phyloP scores from a whole-genome alignment of 2,797 vertebrate genomes.

The Anolis apletophallus region DNA sequence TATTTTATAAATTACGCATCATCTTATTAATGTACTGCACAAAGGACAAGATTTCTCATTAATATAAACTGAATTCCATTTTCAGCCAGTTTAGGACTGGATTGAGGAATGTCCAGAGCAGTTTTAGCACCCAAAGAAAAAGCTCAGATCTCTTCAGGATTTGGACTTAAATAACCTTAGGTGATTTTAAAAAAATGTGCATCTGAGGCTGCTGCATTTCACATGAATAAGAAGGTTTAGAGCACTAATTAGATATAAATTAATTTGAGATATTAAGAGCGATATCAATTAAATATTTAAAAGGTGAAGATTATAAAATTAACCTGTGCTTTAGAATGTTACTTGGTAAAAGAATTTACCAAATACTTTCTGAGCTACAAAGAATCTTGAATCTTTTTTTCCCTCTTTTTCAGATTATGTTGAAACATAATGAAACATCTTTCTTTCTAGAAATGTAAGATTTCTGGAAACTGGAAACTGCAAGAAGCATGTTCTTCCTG shows the following conservation, averaged over 20 bases:
- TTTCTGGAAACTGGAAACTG: neutral
- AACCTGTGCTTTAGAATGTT: slow-evolving; percentile 10
- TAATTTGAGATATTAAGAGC: slow-evolving; percentile 46
- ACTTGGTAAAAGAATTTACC: slow-evolving; percentile 39
- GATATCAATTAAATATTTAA: slow-evolving; percentile 29
- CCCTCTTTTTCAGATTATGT: slow-evolving; percentile 35
- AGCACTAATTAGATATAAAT: neutral
- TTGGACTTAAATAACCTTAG: slow-evolving; percentile 9
- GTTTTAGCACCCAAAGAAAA: neutral
- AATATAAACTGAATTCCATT: slow-evolving; percentile 52
- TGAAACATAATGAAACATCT: neutral
- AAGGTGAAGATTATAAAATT: slow-evolving; percentile 38
- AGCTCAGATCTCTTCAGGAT: slow-evolving; percentile 1
- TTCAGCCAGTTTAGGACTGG: slow-evolving; percentile 39
- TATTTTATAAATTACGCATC: slow-evolving; percentile 16
- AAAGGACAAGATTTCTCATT: slow-evolving; percentile 51
- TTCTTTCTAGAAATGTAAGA: neutral
- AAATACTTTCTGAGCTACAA: slow-evolving; percentile 39
- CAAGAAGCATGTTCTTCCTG: no score
- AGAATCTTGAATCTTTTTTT: slow-evolving; percentile 46
- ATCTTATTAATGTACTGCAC: slow-evolving; percentile 37
- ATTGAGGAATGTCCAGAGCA: slow-evolving; percentile 25
- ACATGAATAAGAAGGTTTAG: slow-evolving; percentile 17
- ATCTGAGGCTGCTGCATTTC: slow-evolving; percentile 36
- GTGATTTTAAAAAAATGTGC: neutral